Evolutionary conservation across 2,888 invertebrate genomes (phyloP).

Genomic region (Reticulitermes lucifugus): DNA sequence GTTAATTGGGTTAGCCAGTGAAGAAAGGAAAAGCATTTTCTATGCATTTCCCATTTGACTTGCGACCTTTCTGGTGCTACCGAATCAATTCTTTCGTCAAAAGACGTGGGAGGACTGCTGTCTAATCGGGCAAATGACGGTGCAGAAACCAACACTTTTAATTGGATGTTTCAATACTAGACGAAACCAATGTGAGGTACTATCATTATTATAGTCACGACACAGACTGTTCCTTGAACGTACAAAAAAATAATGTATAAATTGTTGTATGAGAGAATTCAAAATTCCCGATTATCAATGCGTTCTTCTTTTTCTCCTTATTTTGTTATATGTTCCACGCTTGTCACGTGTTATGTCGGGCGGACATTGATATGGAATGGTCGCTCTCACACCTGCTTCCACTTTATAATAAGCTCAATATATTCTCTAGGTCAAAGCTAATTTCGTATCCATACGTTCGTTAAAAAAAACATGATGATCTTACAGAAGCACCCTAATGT

Average conservation of each 20-base stretch:
- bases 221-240: neutral
- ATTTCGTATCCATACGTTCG: too few relatives aligned
- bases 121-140: constrained; percentile 41
- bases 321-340: constrained; percentile 9
- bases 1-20: constrained; percentile 1
- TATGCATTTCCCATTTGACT: constrained; percentile 16
- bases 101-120: constrained; percentile 7
- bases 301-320: neutral
- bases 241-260: neutral
- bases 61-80: constrained; percentile 9
- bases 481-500: too few relatives aligned
- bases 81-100: constrained; percentile 4
- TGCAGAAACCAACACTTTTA: constrained; percentile 41
- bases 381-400: neutral
- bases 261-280: constrained; percentile 8
- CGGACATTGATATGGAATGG: too few relatives aligned
- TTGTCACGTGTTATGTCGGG: neutral
- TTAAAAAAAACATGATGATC: too few relatives aligned
- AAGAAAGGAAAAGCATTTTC: constrained; percentile 1
- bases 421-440: too few relatives aligned
- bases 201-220: neutral
- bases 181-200: neutral
- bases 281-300: constrained; percentile 10
- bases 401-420: too few relatives aligned
- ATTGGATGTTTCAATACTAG: constrained; percentile 44